Evolutionary conservation across 2,113 vertebrate genomes (phyloP).

Genomic region (Melanotaenia duboulayi): DNA sequence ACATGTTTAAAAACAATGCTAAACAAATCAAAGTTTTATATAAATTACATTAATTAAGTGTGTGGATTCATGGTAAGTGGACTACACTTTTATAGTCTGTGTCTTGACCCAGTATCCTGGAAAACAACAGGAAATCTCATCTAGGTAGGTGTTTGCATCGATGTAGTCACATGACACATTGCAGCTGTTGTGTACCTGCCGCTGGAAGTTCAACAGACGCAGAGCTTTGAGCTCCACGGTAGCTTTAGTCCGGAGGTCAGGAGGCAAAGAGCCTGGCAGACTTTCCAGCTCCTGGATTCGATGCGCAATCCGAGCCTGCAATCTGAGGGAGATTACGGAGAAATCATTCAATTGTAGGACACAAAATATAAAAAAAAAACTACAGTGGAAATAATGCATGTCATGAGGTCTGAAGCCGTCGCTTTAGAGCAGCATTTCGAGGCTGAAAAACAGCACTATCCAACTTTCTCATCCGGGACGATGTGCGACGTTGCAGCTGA

Average conservation of each 20-base stretch:
- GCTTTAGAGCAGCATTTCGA: too few species aligned
- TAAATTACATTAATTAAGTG: too few species aligned
- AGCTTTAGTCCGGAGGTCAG: conserved; percentile 96
- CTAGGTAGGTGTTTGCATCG: neutral
- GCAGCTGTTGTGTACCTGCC: conserved; percentile 85
- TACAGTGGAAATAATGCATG: neutral
- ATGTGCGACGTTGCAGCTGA: too few species aligned
- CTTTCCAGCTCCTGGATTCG: conserved; percentile 98
- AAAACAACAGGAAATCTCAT: neutral
- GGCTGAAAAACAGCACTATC: too few species aligned
- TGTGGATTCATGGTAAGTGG: too few species aligned
- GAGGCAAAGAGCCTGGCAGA: conserved; percentile 94
- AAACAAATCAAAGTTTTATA: too few species aligned
- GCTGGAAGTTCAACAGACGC: conserved; percentile 95
- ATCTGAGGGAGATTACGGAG: conserved; percentile 72
- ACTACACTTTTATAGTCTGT: too few species aligned
- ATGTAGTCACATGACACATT: fast-evolving
- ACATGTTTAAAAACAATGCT: too few species aligned
- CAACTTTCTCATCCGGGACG: too few species aligned
- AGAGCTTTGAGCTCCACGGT: conserved; percentile 98
- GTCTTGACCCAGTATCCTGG: too few species aligned
- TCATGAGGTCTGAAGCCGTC: too few species aligned
- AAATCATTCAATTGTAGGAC: neutral
- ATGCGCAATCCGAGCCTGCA: conserved; percentile 97
- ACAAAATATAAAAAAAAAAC: neutral